A percentile compares a stretch with the other conserved stretches of the same genome.
Evolutionary conservation across 2,888 invertebrate genomes (phyloP).

Genomic region (Galerucella calmariensis): DNA sequence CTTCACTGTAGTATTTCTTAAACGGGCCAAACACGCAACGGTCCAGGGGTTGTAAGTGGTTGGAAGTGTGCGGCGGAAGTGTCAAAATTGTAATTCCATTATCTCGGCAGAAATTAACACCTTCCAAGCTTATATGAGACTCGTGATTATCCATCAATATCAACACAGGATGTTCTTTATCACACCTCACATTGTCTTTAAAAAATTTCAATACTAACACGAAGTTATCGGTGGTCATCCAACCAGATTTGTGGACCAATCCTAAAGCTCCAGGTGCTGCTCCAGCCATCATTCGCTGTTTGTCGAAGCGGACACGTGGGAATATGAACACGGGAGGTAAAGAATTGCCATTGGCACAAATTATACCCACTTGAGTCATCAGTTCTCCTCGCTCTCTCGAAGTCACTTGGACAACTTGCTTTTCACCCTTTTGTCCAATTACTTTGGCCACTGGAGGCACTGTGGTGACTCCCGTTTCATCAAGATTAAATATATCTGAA

Average conservation of each 20-base stretch:
- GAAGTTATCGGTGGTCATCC: constrained; percentile 49
- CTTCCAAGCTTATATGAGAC: constrained; percentile 28
- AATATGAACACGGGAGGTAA: constrained; percentile 5
- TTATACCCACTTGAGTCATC: constrained; percentile 16
- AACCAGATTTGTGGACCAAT: constrained; percentile 49
- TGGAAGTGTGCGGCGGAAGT: constrained; percentile 27
- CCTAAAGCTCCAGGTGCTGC: constrained; percentile 18
- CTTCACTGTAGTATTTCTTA: constrained; percentile 28
- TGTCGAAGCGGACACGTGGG: not conserved
- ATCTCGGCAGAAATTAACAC: constrained; percentile 26
- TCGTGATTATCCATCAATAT: constrained; percentile 47
- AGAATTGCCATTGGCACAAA: constrained; percentile 8
- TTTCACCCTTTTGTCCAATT: constrained; percentile 19
- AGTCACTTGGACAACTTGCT: constrained; percentile 29
- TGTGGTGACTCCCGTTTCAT: not conserved
- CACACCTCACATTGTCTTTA: constrained; percentile 39
- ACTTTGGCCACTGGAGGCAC: constrained; percentile 11
- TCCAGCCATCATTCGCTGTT: constrained; percentile 7
- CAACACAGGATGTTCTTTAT: constrained; percentile 19
- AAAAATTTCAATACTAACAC: constrained; percentile 48
- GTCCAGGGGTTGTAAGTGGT: constrained; percentile 33
- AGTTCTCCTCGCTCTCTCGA: constrained; percentile 20
- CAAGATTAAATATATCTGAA: not conserved
- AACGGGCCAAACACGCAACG: constrained; percentile 29
- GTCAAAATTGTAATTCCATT: constrained; percentile 9